Evolutionary conservation across 2,113 vertebrate genomes (phyloP), one percentile per base, ranked within the genome.

Genomic region (Prietella phreatophila): DNA sequence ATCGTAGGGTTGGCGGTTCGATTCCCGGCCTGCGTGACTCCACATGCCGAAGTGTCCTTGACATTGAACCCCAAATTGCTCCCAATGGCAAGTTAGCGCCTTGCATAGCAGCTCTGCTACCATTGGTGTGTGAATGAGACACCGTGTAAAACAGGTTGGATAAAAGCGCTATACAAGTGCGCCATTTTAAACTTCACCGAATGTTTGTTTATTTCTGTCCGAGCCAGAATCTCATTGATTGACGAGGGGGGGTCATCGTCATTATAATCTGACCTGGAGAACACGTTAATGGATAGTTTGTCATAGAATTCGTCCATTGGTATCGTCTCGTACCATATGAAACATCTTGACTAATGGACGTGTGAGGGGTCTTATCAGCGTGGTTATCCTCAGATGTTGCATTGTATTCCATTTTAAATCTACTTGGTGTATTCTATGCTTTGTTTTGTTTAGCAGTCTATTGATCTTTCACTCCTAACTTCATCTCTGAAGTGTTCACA

Each of bases 361-460:
- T 39, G 69, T 2, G 10, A 11, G 22, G 27, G 5, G 2, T 55
- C 76, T 79, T 55, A 55, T 53, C 50, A n/a, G 4, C 14, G 6
- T 53, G 55, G 15, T 13, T 15, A 10, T 63, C 4, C 22, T 39
- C 17, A 60, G 2, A 0, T 36, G n/a, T 19, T 17, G 15, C 39
- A 67, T 55, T 79, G 60, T 69, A 58, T 82, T 82, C 65, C 2
- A 7, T 14, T 42, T 39, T 60, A 84, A 47, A 88, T 36, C 71
- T 55, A 55, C 76, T 56, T 30, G 3, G 42, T 50, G 4, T 80
- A 36, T 2, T n/a, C 36, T 25, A n/a, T 4, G n/a, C 85, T 19
- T 79, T 67, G 80, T 73, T n/a, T 79, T 67, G 80, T 73, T 67
- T 73, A 22, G 6, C 13, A 5, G 8, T 33, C n/a, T 65, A 79